These are phyloP conservation scores for Pseudanteris insignis DNA, from an alignment of 2,888 invertebrate species.

Conservation along the genomic window DNA sequence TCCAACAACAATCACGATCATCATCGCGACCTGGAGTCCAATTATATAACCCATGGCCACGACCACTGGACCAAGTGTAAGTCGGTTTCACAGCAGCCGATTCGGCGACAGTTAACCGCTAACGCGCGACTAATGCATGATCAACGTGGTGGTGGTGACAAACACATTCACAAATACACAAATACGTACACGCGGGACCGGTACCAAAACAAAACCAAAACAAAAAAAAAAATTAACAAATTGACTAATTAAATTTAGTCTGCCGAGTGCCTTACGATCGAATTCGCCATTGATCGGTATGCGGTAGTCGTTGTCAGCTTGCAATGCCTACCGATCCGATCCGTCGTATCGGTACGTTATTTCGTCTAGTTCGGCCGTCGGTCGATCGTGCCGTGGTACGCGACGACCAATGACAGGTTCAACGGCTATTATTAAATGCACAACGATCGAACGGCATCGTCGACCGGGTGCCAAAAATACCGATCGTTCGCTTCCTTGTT, in stretches of 20 bases:
- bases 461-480: background rate
- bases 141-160: conserved; percentile 28
- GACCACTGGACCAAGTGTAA: conserved; percentile 64
- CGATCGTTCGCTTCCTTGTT: background rate
- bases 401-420: conserved; percentile 1
- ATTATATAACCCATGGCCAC: conserved; percentile 53
- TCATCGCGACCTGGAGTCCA: conserved; percentile 59
- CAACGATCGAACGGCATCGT: background rate
- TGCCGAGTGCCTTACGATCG: too few relatives aligned
- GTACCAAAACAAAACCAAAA: too few relatives aligned
- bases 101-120: conserved; percentile 3
- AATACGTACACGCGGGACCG: too few relatives aligned
- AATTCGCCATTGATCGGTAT: conserved; percentile 53
- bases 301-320: too few relatives aligned
- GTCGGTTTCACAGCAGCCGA: conserved; percentile 45
- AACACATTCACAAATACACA: too few relatives aligned
- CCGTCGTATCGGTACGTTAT: conserved; percentile 4
- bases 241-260: too few relatives aligned
- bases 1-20: conserved; percentile 64
- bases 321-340: conserved; percentile 12
- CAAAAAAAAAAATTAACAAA: too few relatives aligned
- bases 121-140: conserved; percentile 34
- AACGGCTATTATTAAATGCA: conserved; percentile 12
- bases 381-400: background rate
- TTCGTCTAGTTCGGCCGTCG: too few relatives aligned